These are phyloP conservation scores for Heterodera filipjevi DNA, from an alignment of 2,888 invertebrate genomes.

Conservation along the genomic window DNA sequence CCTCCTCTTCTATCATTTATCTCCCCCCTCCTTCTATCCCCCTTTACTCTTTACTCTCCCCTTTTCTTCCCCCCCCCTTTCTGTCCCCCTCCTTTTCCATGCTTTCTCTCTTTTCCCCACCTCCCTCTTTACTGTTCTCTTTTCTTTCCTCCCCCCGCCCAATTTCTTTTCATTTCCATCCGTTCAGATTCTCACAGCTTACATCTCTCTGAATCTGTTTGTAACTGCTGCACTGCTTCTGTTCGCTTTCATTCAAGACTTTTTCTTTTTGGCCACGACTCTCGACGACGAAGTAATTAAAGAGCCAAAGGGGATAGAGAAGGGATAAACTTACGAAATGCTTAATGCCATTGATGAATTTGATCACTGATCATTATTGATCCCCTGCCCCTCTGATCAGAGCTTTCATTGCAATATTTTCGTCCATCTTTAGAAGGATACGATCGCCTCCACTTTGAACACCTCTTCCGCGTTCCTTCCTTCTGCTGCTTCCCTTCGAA, in stretches of 20 bases:
- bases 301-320: too few species aligned
- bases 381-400: too few species aligned
- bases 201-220: slow-evolving; percentile 26
- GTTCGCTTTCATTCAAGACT: slow-evolving; percentile 28
- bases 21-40: too few species aligned
- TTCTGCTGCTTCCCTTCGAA: neutral
- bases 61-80: too few species aligned
- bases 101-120: neutral
- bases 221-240: slow-evolving; percentile 26
- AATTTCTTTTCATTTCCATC: neutral
- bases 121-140: neutral
- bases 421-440: neutral
- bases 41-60: too few species aligned
- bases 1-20: neutral
- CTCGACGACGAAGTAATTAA: neutral
- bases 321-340: too few species aligned
- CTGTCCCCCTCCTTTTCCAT: too few species aligned
- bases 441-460: neutral
- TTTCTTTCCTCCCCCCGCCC: neutral
- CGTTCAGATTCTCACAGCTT: slow-evolving; percentile 18
- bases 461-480: neutral
- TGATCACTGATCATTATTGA: neutral
- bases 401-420: neutral
- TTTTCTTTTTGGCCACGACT: slow-evolving; percentile 23
- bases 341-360: neutral